Percentiles rank a stretch among this genome's conserved stretches.
phyloP scores from a whole-genome alignment of 2,797 vertebrate genomes.

The Simalia tracyae region DNA sequence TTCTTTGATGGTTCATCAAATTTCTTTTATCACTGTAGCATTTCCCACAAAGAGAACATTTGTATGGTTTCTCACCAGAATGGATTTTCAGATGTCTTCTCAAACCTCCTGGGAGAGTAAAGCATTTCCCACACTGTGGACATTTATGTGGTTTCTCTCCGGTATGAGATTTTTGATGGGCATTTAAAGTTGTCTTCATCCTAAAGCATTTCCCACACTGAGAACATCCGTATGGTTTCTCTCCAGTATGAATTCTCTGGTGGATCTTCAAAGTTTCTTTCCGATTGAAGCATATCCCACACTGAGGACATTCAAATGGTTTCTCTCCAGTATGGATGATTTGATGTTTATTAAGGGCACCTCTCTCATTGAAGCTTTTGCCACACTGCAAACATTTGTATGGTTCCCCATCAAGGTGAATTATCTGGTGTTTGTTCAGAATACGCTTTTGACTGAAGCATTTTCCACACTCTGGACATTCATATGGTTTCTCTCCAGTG shows the following conservation, averaged over 20 bases:
- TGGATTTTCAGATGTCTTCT: neutral
- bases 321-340: neutral
- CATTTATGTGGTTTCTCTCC: conserved; percentile 5
- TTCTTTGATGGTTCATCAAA: neutral
- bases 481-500: conserved; percentile 37
- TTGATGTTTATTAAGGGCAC: neutral
- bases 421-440: neutral
- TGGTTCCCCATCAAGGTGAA: neutral
- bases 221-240: conserved; percentile 74
- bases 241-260: conserved; percentile 48
- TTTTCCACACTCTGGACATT: conserved; percentile 35
- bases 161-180: neutral
- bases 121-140: conserved; percentile 29
- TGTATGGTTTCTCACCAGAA: neutral
- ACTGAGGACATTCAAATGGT: neutral
- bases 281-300: neutral
- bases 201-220: conserved; percentile 25
- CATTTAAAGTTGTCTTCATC: conserved; percentile 12
- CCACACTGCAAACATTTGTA: neutral
- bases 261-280: neutral
- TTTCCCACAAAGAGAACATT: neutral
- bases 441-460: conserved; percentile 24
- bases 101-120: neutral
- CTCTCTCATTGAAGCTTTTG: neutral
- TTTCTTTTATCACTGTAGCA: neutral